Percentiles rank a stretch among this genome's conserved stretches.
Evolutionary conservation across 2,888 invertebrate genomes (phyloP).

Genomic region (Pseudoips prasinana): DNA sequence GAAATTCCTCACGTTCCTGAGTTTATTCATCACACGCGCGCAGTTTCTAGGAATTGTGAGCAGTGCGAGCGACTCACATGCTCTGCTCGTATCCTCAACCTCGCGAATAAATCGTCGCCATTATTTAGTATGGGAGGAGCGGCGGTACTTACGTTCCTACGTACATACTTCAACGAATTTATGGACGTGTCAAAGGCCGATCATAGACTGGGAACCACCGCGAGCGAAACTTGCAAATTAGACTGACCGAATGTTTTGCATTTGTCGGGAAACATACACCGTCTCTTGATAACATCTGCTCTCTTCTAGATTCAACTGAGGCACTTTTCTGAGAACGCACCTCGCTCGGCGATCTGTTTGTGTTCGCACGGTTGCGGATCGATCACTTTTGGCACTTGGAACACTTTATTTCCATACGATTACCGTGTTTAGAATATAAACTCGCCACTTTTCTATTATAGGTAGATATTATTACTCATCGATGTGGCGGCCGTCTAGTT

Average conservation of each 20-base stretch:
- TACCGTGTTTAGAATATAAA: constrained; percentile 53
- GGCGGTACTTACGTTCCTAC: constrained; percentile 57
- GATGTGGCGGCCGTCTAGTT: constrained; percentile 46
- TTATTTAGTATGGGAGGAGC: constrained; percentile 71
- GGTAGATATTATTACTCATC: constrained; percentile 55
- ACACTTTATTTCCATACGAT: constrained; percentile 46
- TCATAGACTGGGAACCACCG: constrained; percentile 59
- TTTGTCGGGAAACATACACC: constrained; percentile 29
- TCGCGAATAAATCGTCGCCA: constrained; percentile 66
- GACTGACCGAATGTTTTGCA: constrained; percentile 37
- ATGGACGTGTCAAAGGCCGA: constrained; percentile 66
- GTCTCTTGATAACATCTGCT: constrained; percentile 23
- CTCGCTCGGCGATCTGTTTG: constrained; percentile 7
- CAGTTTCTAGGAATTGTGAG: constrained; percentile 70
- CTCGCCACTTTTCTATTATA: constrained; percentile 45
- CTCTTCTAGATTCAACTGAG: constrained; percentile 7
- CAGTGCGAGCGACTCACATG: constrained; percentile 56
- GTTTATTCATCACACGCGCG: constrained; percentile 78
- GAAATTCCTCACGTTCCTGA: constrained; percentile 66
- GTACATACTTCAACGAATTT: constrained; percentile 61
- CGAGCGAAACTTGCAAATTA: constrained; percentile 45
- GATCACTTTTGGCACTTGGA: constrained; percentile 37
- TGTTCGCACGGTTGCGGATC: constrained; percentile 31
- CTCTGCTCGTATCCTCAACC: constrained; percentile 59
- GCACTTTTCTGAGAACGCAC: constrained; percentile 19